Percentiles rank a stretch among this genome's conserved stretches.
phyloP scores from a whole-genome alignment of 1,140 invertebrate species.

The Drosophila athabasca region DNA sequence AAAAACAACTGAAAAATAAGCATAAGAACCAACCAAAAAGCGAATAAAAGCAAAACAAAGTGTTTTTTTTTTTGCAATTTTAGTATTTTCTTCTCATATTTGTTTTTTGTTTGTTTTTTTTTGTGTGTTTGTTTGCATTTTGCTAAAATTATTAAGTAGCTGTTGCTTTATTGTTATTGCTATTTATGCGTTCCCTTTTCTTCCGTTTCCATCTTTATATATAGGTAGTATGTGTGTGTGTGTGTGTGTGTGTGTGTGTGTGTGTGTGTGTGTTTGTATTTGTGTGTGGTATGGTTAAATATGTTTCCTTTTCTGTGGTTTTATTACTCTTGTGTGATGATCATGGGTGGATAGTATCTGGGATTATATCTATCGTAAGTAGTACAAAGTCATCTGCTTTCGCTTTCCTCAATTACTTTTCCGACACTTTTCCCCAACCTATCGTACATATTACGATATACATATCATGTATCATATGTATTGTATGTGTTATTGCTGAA shows the following conservation, averaged over 20 bases:
- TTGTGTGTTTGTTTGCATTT: constrained; percentile 62
- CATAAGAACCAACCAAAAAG: constrained; percentile 29
- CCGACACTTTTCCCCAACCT: too few species aligned
- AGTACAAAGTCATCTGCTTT: constrained; percentile 14
- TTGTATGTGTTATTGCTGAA: constrained; percentile 59
- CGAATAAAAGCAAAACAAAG: constrained; percentile 41
- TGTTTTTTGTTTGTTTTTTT: constrained; percentile 31
- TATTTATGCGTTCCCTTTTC: constrained; percentile 60
- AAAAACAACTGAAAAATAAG: background rate
- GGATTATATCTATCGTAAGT: constrained; percentile 20
- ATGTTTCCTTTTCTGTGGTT: constrained; percentile 32
- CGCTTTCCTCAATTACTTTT: too few species aligned
- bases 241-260: constrained; percentile 34
- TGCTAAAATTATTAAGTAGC: constrained; percentile 80
- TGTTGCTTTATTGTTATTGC: constrained; percentile 78
- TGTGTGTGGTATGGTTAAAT: constrained; percentile 55
- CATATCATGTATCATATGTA: background rate
- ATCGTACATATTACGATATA: background rate
- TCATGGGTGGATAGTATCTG: constrained; percentile 48
- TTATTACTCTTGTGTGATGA: constrained; percentile 61
- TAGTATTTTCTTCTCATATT: constrained; percentile 37
- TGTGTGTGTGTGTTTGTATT: too few species aligned
- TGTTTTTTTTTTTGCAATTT: constrained; percentile 24
- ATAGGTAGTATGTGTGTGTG: constrained; percentile 47
- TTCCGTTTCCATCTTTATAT: constrained; percentile 40